phyloP scores from a whole-genome alignment of 2,113 vertebrate genomes.

The Bagarius yarrelli region DNA sequence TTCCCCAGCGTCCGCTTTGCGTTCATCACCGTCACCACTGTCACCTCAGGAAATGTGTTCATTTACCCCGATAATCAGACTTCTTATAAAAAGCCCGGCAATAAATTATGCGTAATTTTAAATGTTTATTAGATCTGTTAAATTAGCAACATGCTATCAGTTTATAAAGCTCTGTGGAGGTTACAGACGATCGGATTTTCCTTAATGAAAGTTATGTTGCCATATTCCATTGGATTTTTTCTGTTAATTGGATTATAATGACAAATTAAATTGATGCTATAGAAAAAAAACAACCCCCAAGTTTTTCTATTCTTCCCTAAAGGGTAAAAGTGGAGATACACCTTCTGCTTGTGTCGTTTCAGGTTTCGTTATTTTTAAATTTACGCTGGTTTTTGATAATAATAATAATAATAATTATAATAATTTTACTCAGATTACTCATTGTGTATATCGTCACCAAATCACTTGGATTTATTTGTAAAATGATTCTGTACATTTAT shows the following conservation, averaged over 20 bases:
- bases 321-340: constrained; percentile 59
- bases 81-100: constrained; percentile 70
- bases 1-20: constrained; percentile 42
- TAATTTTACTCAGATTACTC: too few relatives aligned
- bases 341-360: too few relatives aligned
- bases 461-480: too few relatives aligned
- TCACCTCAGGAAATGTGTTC: constrained; percentile 56
- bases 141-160: constrained; percentile 68
- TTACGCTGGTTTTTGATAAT: too few relatives aligned
- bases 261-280: constrained; percentile 68
- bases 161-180: constrained; percentile 69
- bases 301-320: constrained; percentile 51
- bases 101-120: constrained; percentile 73
- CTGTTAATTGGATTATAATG: constrained; percentile 75
- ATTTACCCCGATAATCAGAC: constrained; percentile 74
- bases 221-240: constrained; percentile 54
- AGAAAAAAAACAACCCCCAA: constrained; percentile 52
- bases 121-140: constrained; percentile 69
- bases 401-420: too few relatives aligned
- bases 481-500: too few relatives aligned
- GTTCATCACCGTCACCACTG: constrained; percentile 35
- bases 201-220: constrained; percentile 66
- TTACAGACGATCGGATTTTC: constrained; percentile 68
- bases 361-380: too few relatives aligned
- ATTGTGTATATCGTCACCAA: too few relatives aligned